Conservation (phyloP, 2,888 invertebrate genomes). For the Stenolophus ochropezus region DNA sequence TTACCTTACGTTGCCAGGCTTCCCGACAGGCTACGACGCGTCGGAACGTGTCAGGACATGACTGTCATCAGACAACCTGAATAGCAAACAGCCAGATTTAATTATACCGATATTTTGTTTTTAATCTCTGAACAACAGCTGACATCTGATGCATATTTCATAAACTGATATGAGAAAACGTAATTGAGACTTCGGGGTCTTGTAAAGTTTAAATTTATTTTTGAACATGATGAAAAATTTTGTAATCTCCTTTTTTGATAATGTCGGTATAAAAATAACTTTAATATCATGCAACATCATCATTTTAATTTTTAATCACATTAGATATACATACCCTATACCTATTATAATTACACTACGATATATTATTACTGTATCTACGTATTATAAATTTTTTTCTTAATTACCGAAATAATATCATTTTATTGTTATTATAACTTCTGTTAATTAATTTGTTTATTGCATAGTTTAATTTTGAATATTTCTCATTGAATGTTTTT, state of each 20-base stretch:
- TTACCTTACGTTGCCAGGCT: slow-evolving; percentile 12
- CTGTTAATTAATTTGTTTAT: too few species aligned
- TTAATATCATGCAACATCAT: background rate
- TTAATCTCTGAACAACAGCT: slow-evolving; percentile 35
- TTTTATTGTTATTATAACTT: too few species aligned
- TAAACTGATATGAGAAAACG: background rate
- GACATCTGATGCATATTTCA: slow-evolving; percentile 25
- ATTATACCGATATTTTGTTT: slow-evolving; percentile 33
- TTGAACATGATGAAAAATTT: background rate
- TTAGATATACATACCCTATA: too few species aligned
- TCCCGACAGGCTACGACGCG: slow-evolving; percentile 5
- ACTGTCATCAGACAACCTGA: background rate
- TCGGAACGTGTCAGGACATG: slow-evolving; percentile 3
- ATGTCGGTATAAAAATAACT: background rate
- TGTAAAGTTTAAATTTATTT: background rate
- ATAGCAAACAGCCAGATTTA: slow-evolving; percentile 31
- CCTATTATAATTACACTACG: too few species aligned
- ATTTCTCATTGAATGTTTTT: too few species aligned
- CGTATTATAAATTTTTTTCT: too few species aligned
- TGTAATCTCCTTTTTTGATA: background rate
- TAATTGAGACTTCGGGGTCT: background rate
- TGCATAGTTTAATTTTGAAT: too few species aligned
- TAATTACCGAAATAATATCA: too few species aligned
- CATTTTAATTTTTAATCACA: too few species aligned
- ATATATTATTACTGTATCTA: too few species aligned